Evolutionary conservation across 2,888 invertebrate species (phyloP), one percentile per base, ranked within the genome.

Genomic region (Ptycholaimellus sp.): DNA sequence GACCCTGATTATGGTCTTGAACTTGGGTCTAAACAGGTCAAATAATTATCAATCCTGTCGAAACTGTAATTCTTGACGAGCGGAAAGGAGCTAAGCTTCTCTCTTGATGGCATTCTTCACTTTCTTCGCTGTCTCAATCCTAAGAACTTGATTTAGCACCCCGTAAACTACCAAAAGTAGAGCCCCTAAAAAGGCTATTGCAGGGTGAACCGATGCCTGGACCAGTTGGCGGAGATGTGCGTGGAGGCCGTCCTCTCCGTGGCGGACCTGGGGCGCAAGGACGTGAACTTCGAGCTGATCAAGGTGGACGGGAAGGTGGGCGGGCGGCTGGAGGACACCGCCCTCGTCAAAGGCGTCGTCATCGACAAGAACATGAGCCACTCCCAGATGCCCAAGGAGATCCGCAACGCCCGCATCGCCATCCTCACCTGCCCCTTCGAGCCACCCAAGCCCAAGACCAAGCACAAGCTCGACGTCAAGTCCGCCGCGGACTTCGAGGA

Each of bases 361-460:
- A 72, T 96, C 13, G 93, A 99, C 60, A 99, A 99, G 65, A 87
- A 90, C 45, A 45, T 54, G 47, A 85, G 85, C 51, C 93, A 99
- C 65, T 83, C 93, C 27, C 96, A 96, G 67, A 96, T 99, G 96
- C 93, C 93, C 0, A 90, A 87, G 68, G 73, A 72, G 44, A 60
- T 9, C 11, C n/a, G 27, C 61, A 70, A 96, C 60, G 93, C 81
- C 1, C 85, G 83, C 57, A 67, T 96, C 42, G 96, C 96, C 1
- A 93, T 96, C 58, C 70, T 99, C 17, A 99, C 96, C 16, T 96
- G 96, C 61, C 85, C 96, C 53, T 99, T 96, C 65, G 96, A 96
- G 69, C 96, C 96, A 37, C 96, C 96, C 36, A 99, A 96, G 68
- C 96, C 96, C 2, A 96, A 99, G 68, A 96, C 96, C 49, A 99